phyloP scores from a whole-genome alignment of 2,797 vertebrate species.

The Oryzias sinensis region DNA sequence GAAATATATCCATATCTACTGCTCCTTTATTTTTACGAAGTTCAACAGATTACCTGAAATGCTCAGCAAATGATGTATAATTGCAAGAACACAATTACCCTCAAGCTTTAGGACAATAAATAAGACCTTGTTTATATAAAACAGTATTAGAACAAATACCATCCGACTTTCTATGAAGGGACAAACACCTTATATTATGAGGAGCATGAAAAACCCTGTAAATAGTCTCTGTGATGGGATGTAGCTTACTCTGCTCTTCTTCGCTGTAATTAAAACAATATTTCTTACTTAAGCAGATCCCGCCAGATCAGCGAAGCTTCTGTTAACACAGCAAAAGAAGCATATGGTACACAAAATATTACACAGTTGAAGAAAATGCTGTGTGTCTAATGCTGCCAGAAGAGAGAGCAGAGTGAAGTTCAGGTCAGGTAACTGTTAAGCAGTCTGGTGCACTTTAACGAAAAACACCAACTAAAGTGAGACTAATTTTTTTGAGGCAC shows the following conservation, averaged over 20 bases:
- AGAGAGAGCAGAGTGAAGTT: constrained; percentile 4
- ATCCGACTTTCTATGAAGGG: not conserved
- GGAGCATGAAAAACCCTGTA: constrained; percentile 5
- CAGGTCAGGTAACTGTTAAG: constrained; percentile 20
- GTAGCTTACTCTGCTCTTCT: constrained; percentile 12
- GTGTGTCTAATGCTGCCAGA: constrained; percentile 17
- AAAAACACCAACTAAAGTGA: not conserved
- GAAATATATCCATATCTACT: too few species aligned
- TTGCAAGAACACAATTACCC: not conserved
- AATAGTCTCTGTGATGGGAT: constrained; percentile 12
- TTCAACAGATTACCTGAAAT: too few species aligned
- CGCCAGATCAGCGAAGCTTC: constrained; percentile 26
- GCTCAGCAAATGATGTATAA: not conserved
- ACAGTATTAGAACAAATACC: not conserved
- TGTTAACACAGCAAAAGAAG: constrained; percentile 30
- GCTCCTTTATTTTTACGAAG: too few species aligned
- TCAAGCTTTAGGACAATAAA: not conserved
- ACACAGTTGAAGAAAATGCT: constrained; percentile 3
- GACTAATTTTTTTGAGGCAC: too few species aligned
- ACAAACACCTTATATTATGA: constrained; percentile 6
- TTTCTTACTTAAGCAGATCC: constrained; percentile 19
- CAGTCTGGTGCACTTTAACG: constrained; percentile 1
- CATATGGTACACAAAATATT: constrained; percentile 6
- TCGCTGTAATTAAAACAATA: constrained; percentile 28
- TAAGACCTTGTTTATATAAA: not conserved